Conservation (phyloP, 2,797 vertebrate species). For the Artibeus jamaicensis region DNA sequence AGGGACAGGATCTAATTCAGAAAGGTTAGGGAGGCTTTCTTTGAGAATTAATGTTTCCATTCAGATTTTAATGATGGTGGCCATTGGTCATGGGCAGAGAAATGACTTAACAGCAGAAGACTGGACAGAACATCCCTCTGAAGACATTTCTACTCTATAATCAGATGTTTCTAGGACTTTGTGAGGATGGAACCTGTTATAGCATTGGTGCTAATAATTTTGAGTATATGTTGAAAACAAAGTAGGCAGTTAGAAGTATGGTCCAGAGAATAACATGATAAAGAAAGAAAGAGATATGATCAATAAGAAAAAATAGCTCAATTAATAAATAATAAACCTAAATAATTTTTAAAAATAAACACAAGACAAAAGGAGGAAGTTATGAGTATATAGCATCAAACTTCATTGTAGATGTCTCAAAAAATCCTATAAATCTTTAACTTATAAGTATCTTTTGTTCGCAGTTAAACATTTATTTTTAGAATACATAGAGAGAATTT, state of each 20-base stretch:
- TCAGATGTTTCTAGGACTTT: background rate
- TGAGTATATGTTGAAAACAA: background rate
- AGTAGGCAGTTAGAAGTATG: background rate
- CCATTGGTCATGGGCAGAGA: background rate
- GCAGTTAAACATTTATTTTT: background rate
- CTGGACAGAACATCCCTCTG: background rate
- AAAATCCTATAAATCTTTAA: background rate
- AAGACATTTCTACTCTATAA: background rate
- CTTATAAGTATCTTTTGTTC: background rate
- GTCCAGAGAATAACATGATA: background rate
- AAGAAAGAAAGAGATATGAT: background rate
- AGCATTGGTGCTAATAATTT: background rate
- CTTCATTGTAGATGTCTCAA: background rate
- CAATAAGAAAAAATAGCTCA: background rate
- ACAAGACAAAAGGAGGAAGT: background rate
- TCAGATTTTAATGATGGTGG: constrained; percentile 14
- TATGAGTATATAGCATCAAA: background rate
- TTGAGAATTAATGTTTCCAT: constrained; percentile 23
- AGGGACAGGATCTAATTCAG: constrained; percentile 17
- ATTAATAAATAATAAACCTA: constrained; percentile 34
- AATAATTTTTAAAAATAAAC: background rate
- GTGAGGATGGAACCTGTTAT: background rate
- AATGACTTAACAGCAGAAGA: background rate
- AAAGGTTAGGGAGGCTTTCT: constrained; percentile 13
- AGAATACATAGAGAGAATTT: constrained; percentile 49